A percentile compares a stretch with the other conserved stretches of the same genome.
These are phyloP conservation scores for Parnassius orleans DNA, from an alignment of 2,888 invertebrate genomes.

Conservation along the genomic window DNA sequence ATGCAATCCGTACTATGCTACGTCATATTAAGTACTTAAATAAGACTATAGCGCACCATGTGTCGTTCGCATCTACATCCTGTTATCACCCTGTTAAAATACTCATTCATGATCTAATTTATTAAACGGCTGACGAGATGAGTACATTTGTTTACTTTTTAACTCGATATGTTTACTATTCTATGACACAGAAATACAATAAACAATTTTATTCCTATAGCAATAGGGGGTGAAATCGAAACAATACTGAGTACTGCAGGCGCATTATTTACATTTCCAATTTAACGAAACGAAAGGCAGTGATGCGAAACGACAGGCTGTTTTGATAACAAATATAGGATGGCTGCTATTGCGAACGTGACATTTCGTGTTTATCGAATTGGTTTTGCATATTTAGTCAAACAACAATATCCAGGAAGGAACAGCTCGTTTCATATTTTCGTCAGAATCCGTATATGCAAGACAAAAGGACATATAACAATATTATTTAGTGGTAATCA, in stretches of 20 bases:
- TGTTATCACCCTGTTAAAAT: too few relatives aligned
- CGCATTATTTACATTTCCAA: slow-evolving; percentile 11
- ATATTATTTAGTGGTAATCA: too few relatives aligned
- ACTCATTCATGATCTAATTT: not conserved
- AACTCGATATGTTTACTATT: too few relatives aligned
- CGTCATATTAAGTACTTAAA: too few relatives aligned
- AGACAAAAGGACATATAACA: too few relatives aligned
- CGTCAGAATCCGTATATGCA: too few relatives aligned
- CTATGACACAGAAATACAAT: not conserved
- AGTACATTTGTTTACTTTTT: slow-evolving; percentile 4
- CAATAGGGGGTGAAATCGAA: not conserved
- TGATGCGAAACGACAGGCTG: not conserved
- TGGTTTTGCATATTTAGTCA: slow-evolving; percentile 31
- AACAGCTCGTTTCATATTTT: too few relatives aligned
- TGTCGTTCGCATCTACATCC: too few relatives aligned
- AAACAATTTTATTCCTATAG: not conserved
- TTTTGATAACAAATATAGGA: slow-evolving; percentile 19
- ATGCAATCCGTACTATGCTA: too few relatives aligned
- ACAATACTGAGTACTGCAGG: not conserved
- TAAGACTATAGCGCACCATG: too few relatives aligned
- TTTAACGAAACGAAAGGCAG: slow-evolving; percentile 17
- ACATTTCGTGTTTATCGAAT: slow-evolving; percentile 59
- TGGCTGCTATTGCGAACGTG: slow-evolving; percentile 35
- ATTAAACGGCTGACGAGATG: slow-evolving; percentile 5
- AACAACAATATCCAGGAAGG: too few relatives aligned